These are phyloP conservation scores for Brachyhypopomus gauderio DNA, from an alignment of 2,113 vertebrate species.

Conservation along the genomic window DNA sequence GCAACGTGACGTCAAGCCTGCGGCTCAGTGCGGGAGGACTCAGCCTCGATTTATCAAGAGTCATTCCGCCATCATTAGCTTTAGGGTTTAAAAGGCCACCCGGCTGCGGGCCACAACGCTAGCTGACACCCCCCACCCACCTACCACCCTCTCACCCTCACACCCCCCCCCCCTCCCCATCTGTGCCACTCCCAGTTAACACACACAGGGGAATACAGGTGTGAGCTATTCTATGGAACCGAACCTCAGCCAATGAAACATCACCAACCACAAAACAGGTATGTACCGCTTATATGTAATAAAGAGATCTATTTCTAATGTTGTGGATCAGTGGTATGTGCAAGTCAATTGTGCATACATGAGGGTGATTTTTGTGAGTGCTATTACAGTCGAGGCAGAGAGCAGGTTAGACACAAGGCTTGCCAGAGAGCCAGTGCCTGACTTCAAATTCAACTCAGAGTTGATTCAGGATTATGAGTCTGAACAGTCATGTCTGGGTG, in stretches of 20 bases:
- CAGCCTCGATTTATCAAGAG: constrained; percentile 72
- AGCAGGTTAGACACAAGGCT: too few species aligned
- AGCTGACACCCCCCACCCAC: constrained; percentile 2
- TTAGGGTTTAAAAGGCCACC: constrained; percentile 55
- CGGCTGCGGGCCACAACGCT: constrained; percentile 27
- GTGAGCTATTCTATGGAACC: neutral
- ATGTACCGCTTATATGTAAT: too few species aligned
- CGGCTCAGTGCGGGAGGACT: constrained; percentile 56
- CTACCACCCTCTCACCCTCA: neutral
- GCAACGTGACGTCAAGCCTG: constrained; percentile 59
- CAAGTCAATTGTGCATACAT: neutral
- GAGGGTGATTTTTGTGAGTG: neutral
- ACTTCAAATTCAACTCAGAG: neutral
- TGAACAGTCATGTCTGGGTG: too few species aligned
- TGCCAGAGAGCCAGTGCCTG: too few species aligned
- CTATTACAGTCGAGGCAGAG: too few species aligned
- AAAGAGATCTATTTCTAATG: too few species aligned
- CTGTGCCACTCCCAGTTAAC: constrained; percentile 31
- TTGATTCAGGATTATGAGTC: neutral
- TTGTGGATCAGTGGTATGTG: neutral
- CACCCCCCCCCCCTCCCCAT: neutral
- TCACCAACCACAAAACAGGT: too few species aligned
- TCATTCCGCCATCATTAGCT: constrained; percentile 69
- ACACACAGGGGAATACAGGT: neutral
- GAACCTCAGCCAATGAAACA: constrained; percentile 4